Evolutionary conservation across 2,888 invertebrate genomes (phyloP), one percentile per base, ranked within the genome.

Genomic region (Halictus ligatus): DNA sequence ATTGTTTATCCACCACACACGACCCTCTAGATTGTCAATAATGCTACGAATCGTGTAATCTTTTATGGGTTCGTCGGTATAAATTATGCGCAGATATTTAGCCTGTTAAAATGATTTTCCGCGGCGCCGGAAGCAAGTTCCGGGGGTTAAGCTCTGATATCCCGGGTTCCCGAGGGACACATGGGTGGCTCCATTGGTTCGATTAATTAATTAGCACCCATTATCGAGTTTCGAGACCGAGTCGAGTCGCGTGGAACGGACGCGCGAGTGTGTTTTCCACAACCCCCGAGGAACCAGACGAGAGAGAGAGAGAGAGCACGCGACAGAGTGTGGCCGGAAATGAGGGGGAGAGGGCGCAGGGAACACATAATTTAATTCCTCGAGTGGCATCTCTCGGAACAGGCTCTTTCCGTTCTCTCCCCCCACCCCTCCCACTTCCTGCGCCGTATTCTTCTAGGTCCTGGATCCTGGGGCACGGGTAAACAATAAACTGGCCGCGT

Each of bases 171-270:
- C 78, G 2, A 13, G 87, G 80, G 89, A 84, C 84, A 64, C 40
- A 50, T 58, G 73, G 77, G 79, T 25, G 82, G 77, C 71, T 75
- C 69, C 85, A 74, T 86, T 25, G 82, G 75, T 83, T 85, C 84
- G 86, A 89, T 90, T 90, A 90, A 90, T 90, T 90, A 90, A 90
- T 90, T 88, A 90, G 83, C 80, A 85, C 58, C 85, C 89, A 89
- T 90, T 89, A 89, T 86, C 81, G 82, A 82, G 80, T 74, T 88
- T 86, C 80, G 80, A 74, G 73, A 64, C 46, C 64, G 60, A 77
- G 58, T 21, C n/a, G 77, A 69, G 35, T 48, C 73, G 69, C 69
- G 67, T 15, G 60, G 67, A 84, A 25, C 54, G 46, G 64, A 72
- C 50, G 58, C 50, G 58, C 43, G 60, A 50, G 58, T 76, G 82